phyloP scores from a whole-genome alignment of 2,113 vertebrate genomes.

The Leptocoma aspasia region DNA sequence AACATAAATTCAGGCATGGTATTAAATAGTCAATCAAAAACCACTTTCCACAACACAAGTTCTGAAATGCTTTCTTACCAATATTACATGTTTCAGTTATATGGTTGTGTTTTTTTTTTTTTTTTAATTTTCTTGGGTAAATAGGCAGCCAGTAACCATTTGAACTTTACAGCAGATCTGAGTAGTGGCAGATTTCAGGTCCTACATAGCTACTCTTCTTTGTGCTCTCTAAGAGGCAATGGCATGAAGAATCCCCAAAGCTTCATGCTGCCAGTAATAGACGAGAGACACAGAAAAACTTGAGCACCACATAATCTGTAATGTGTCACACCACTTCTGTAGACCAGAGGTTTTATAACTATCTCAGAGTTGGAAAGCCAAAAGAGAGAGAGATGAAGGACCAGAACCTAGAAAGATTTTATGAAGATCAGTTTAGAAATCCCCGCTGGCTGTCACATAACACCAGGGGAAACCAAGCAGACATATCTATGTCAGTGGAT shows the following conservation, averaged over 20 bases:
- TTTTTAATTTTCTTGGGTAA: background rate
- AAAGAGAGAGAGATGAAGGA: background rate
- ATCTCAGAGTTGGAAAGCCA: background rate
- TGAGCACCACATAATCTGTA: background rate
- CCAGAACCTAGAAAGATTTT: background rate
- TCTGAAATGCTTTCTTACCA: conserved; percentile 1
- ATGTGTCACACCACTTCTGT: background rate
- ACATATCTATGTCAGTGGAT: no score
- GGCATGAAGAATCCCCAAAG: fast-evolving
- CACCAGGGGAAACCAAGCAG: background rate
- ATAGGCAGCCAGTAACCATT: background rate
- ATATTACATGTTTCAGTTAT: background rate
- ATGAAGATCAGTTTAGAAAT: background rate
- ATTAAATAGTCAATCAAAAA: conserved; percentile 54
- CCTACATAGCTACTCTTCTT: background rate
- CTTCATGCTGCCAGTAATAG: background rate
- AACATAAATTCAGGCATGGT: conserved; percentile 42
- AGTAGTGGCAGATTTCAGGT: background rate
- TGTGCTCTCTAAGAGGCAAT: background rate
- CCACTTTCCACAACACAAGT: conserved; percentile 13
- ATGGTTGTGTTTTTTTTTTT: no score
- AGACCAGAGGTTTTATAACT: background rate
- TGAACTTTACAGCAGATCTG: background rate
- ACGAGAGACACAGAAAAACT: background rate
- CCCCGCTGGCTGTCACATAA: background rate